A percentile compares a stretch with the other conserved stretches of the same genome.
phyloP scores from a whole-genome alignment of 2,888 invertebrate genomes.

The Physocephala rufipes region DNA sequence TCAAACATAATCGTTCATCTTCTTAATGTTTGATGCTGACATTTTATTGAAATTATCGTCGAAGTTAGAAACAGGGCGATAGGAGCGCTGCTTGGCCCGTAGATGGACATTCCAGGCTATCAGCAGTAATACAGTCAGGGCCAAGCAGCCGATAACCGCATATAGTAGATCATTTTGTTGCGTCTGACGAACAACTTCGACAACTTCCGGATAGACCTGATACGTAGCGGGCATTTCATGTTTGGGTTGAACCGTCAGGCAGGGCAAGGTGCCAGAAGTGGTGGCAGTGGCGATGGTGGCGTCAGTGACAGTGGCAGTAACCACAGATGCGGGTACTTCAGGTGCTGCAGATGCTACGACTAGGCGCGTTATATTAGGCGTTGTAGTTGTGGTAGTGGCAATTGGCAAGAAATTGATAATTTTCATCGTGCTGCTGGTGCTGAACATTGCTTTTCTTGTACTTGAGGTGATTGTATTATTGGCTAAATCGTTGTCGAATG shows the following conservation, averaged over 20 bases:
- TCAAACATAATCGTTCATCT: conserved; percentile 50
- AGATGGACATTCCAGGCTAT: conserved; percentile 51
- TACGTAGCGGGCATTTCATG: conserved; percentile 48
- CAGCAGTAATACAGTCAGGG: conserved; percentile 45
- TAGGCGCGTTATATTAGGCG: not conserved
- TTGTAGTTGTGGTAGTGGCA: not conserved
- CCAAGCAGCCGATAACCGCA: conserved; percentile 49
- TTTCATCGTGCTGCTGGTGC: not conserved
- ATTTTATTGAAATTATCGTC: conserved; percentile 61
- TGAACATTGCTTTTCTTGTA: conserved; percentile 24
- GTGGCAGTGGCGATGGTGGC: conserved; percentile 36
- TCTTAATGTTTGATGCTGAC: conserved; percentile 48
- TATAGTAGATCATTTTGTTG: conserved; percentile 47
- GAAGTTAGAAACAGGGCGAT: conserved; percentile 61
- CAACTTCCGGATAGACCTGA: conserved; percentile 54
- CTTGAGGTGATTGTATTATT: not conserved
- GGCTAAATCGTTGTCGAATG: conserved; percentile 36
- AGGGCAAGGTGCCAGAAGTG: conserved; percentile 10
- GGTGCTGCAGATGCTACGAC: not conserved
- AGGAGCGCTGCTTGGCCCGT: conserved; percentile 62
- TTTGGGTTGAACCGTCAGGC: not conserved
- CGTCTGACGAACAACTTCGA: conserved; percentile 52
- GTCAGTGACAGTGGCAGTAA: conserved; percentile 33
- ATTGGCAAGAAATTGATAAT: conserved; percentile 16
- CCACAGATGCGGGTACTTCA: not conserved